Evolutionary conservation across 2,797 vertebrate species (phyloP).

Genomic region (Pangasius djambal): DNA sequence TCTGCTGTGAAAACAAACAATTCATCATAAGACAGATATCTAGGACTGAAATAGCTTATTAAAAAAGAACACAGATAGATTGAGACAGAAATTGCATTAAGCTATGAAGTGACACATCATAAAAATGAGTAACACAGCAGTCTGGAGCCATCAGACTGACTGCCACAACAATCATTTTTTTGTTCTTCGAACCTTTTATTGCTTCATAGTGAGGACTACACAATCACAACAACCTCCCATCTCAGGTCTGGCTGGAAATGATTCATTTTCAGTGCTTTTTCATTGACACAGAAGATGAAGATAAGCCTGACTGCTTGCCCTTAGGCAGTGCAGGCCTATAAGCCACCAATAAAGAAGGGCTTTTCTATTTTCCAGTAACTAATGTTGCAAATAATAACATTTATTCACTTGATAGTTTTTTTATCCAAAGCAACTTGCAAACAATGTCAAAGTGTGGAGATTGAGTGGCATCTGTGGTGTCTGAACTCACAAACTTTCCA

Average conservation of each 20-base stretch:
- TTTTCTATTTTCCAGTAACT: slow-evolving; percentile 3
- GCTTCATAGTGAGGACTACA: slow-evolving; percentile 7
- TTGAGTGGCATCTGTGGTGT: background rate
- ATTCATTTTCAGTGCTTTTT: slow-evolving; percentile 44
- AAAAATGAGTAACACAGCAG: slow-evolving; percentile 26
- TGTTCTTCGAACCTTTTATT: slow-evolving; percentile 37
- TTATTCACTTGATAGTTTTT: background rate
- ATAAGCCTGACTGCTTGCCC: slow-evolving; percentile 5
- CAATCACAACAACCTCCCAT: slow-evolving; percentile 15
- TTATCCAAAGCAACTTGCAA: background rate
- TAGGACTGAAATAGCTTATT: slow-evolving; percentile 31
- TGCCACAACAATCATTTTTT: slow-evolving; percentile 19
- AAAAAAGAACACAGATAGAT: slow-evolving; percentile 3
- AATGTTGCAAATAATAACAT: slow-evolving; percentile 9
- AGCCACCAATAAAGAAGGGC: background rate
- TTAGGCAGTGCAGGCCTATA: slow-evolving; percentile 4
- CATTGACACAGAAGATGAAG: slow-evolving; percentile 28
- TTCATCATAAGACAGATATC: slow-evolving; percentile 54
- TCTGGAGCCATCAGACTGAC: slow-evolving; percentile 23
- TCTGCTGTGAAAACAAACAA: slow-evolving; percentile 64
- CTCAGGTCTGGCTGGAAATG: slow-evolving; percentile 32
- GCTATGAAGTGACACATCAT: slow-evolving; percentile 36
- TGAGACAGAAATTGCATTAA: slow-evolving; percentile 16
- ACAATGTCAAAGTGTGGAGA: background rate
- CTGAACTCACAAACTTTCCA: background rate